Percentiles rank a stretch among this genome's conserved stretches.
These are phyloP conservation scores for Cheiracanthium punctorium DNA, from an alignment of 2,888 invertebrate genomes.

Conservation along the genomic window DNA sequence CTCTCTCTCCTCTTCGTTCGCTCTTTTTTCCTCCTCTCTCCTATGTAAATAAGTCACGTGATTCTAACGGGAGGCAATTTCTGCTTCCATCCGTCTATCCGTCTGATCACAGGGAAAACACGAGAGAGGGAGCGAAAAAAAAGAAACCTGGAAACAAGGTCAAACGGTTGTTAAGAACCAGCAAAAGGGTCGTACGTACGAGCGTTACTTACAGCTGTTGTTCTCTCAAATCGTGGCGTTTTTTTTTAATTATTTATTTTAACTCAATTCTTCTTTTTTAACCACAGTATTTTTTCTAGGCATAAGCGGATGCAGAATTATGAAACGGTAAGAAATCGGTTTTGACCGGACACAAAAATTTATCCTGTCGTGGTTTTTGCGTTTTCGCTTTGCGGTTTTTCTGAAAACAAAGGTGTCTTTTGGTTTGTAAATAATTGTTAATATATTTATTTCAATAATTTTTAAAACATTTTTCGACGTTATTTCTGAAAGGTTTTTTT, in stretches of 20 bases:
- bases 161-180: slow-evolving; percentile 59
- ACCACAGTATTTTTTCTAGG: slow-evolving; percentile 15
- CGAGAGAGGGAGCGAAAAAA: slow-evolving; percentile 28
- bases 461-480: no score
- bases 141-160: slow-evolving; percentile 57
- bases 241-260: slow-evolving; percentile 57
- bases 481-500: no score
- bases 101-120: slow-evolving; percentile 46
- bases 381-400: neutral
- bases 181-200: slow-evolving; percentile 25
- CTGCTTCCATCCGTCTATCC: slow-evolving; percentile 49
- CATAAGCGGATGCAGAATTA: slow-evolving; percentile 41
- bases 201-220: slow-evolving; percentile 68
- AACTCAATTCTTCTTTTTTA: slow-evolving; percentile 3
- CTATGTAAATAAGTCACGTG: slow-evolving; percentile 70
- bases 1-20: slow-evolving; percentile 17
- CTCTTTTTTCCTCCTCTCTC: slow-evolving; percentile 18
- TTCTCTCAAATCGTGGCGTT: slow-evolving; percentile 37
- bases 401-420: no score
- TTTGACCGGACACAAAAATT: neutral
- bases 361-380: neutral
- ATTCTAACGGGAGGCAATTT: slow-evolving; percentile 66
- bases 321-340: neutral
- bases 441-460: no score
- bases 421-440: no score